phyloP scores from a whole-genome alignment of 1,140 invertebrate genomes.

The Dendroctonus valens region DNA sequence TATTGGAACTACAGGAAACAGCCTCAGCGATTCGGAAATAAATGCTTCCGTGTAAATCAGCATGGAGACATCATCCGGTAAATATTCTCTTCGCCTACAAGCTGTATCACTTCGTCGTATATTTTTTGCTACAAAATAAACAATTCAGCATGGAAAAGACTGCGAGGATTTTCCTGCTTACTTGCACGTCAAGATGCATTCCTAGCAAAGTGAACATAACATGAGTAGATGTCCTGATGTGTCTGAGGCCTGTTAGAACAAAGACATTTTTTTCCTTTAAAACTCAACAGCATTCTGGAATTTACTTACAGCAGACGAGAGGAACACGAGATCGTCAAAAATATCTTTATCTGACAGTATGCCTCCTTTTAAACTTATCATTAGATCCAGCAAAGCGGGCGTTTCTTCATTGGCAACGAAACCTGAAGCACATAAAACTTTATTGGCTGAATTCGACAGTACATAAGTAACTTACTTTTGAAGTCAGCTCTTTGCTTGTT shows the following conservation, averaged over 20 bases:
- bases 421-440: background rate
- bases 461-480: background rate
- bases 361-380: background rate
- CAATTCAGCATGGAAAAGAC: background rate
- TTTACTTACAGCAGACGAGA: constrained; percentile 6
- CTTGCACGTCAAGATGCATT: background rate
- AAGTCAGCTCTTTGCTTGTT: background rate
- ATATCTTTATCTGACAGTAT: background rate
- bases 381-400: background rate
- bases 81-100: background rate
- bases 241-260: too few species aligned
- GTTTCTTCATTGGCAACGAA: background rate
- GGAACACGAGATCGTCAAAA: background rate
- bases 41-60: background rate
- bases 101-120: background rate
- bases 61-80: background rate
- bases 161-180: background rate
- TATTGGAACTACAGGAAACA: constrained; percentile 1
- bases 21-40: background rate
- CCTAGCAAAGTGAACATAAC: too few species aligned
- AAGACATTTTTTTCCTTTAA: background rate
- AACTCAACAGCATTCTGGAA: background rate
- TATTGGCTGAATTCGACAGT: background rate
- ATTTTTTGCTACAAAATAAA: constrained; percentile 3
- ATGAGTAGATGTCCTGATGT: too few species aligned